These are phyloP conservation scores for Galaxias olidus DNA, from an alignment of 2,797 vertebrate species.

Conservation along the genomic window DNA sequence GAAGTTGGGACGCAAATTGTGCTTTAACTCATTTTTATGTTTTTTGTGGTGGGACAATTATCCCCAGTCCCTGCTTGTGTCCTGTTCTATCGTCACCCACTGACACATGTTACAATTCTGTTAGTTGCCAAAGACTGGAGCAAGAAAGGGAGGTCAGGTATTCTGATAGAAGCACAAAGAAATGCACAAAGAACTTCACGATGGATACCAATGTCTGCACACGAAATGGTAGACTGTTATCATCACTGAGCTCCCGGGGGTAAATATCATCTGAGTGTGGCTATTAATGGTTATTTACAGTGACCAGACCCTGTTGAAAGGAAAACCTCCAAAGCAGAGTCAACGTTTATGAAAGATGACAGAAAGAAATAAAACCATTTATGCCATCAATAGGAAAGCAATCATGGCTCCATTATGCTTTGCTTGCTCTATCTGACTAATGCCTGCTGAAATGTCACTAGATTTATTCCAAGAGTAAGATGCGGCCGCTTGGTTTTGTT, in stretches of 20 bases:
- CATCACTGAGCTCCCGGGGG: not conserved
- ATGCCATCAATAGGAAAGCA: constrained; percentile 90
- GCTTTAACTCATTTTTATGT: too few species aligned
- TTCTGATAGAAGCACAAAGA: too few species aligned
- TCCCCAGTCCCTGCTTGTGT: too few species aligned
- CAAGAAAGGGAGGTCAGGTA: too few species aligned
- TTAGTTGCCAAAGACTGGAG: too few species aligned
- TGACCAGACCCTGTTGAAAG: constrained; percentile 75
- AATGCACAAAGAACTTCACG: too few species aligned
- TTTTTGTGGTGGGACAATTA: too few species aligned
- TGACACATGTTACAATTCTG: too few species aligned
- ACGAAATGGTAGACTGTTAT: not conserved
- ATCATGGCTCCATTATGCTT: constrained; percentile 91
- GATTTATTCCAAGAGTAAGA: constrained; percentile 83
- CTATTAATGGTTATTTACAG: constrained; percentile 90
- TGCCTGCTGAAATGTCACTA: constrained; percentile 89
- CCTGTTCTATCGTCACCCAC: too few species aligned
- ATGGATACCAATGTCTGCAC: too few species aligned
- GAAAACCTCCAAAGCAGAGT: constrained; percentile 81
- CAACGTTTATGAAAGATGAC: constrained; percentile 94
- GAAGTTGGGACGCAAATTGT: not conserved
- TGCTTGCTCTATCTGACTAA: constrained; percentile 89
- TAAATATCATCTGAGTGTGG: constrained; percentile 73
- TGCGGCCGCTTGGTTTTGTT: constrained; percentile 8
- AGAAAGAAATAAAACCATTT: constrained; percentile 91